Conservation (phyloP, 2,888 invertebrate genomes). For the Patella ulyssiponensis region DNA sequence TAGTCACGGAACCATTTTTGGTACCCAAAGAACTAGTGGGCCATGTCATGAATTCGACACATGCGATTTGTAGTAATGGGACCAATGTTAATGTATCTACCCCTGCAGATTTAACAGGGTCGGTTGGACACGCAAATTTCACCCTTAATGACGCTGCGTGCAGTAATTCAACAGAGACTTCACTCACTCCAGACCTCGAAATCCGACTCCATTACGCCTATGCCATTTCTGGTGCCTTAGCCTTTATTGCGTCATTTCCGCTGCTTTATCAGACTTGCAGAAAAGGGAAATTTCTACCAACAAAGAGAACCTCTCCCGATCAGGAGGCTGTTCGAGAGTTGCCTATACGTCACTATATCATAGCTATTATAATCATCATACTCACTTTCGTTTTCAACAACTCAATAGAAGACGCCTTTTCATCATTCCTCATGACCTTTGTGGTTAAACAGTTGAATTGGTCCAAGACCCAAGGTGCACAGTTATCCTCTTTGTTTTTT, state of each 20-base stretch:
- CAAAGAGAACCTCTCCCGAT: background rate
- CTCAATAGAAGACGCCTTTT: background rate
- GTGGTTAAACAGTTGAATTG: background rate
- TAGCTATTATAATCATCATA: background rate
- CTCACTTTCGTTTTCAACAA: background rate
- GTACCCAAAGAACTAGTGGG: background rate
- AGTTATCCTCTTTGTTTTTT: background rate
- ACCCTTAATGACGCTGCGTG: background rate
- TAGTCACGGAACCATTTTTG: background rate
- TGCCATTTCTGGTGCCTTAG: background rate
- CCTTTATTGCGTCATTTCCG: background rate
- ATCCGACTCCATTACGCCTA: background rate
- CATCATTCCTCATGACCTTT: background rate
- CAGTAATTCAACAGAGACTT: background rate
- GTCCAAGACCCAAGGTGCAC: background rate
- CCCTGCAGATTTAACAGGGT: no score
- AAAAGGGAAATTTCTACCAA: background rate
- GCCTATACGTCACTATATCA: background rate
- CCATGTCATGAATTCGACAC: no score
- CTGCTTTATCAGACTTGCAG: background rate
- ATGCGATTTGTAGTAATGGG: no score
- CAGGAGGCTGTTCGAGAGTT: background rate
- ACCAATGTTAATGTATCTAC: no score
- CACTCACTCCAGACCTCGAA: background rate
- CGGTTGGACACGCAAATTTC: no score